Conservation (phyloP, 2,888 invertebrate genomes). For the Buathra laborator region DNA sequence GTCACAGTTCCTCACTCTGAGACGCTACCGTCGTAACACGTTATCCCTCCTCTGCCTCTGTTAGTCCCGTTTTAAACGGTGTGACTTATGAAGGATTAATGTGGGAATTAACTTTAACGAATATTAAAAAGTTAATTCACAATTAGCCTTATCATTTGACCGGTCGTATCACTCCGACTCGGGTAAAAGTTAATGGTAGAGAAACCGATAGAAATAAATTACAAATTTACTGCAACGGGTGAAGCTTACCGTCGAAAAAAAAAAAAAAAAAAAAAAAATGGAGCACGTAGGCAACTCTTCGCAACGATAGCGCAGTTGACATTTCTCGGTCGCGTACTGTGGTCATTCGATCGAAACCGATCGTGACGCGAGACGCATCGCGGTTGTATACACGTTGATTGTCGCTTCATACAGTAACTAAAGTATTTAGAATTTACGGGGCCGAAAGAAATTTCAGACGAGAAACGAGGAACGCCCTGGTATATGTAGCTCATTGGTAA, state of each 20-base stretch:
- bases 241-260: not conserved
- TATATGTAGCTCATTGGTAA: not conserved
- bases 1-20: too few relatives aligned
- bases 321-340: not conserved
- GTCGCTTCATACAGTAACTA: not conserved
- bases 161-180: too few relatives aligned
- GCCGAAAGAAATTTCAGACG: not conserved
- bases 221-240: not conserved
- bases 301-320: not conserved
- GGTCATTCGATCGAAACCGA: not conserved
- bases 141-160: too few relatives aligned
- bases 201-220: not conserved
- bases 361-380: not conserved
- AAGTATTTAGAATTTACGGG: not conserved
- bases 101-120: too few relatives aligned
- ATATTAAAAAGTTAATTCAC: too few relatives aligned
- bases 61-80: too few relatives aligned
- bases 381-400: not conserved
- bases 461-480: constrained; percentile 19
- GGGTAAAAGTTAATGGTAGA: not conserved
- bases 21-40: too few relatives aligned
- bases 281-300: not conserved
- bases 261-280: not conserved
- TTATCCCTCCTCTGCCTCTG: too few relatives aligned
- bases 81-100: too few relatives aligned